phyloP scores from a whole-genome alignment of 2,888 invertebrate genomes.

The Hydropsyche betteni region DNA sequence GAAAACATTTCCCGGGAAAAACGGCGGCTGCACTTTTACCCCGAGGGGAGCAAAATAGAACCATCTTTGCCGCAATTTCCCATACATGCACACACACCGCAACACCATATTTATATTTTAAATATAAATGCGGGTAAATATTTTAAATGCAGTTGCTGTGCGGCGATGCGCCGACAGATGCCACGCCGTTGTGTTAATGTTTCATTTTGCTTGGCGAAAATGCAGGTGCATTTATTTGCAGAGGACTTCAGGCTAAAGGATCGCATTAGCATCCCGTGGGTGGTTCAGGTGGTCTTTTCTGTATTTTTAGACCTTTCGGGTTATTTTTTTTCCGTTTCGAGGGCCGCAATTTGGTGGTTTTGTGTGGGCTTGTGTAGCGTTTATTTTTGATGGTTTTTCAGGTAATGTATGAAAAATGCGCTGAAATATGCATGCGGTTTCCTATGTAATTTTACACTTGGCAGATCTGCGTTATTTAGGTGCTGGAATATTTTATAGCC shows the following conservation, averaged over 20 bases:
- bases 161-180: slow-evolving; percentile 1
- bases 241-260: neutral
- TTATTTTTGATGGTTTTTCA: too few relatives aligned
- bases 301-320: too few relatives aligned
- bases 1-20: too few relatives aligned
- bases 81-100: neutral
- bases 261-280: slow-evolving; percentile 11
- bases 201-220: neutral
- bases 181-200: neutral
- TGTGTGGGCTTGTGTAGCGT: too few relatives aligned
- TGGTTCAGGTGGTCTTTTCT: neutral
- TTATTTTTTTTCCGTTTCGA: too few relatives aligned
- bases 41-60: neutral
- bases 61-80: slow-evolving; percentile 9
- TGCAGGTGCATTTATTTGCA: neutral
- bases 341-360: too few relatives aligned
- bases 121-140: neutral
- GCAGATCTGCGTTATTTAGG: too few relatives aligned
- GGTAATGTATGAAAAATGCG: too few relatives aligned
- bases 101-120: neutral
- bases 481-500: too few relatives aligned
- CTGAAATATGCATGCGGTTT: too few relatives aligned
- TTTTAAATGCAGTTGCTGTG: slow-evolving; percentile 20
- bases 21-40: neutral
- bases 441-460: too few relatives aligned